A percentile compares a stretch with the other conserved stretches of the same genome.
Evolutionary conservation across 2,113 vertebrate species (phyloP).

Genomic region (Lampris megalopsis): DNA sequence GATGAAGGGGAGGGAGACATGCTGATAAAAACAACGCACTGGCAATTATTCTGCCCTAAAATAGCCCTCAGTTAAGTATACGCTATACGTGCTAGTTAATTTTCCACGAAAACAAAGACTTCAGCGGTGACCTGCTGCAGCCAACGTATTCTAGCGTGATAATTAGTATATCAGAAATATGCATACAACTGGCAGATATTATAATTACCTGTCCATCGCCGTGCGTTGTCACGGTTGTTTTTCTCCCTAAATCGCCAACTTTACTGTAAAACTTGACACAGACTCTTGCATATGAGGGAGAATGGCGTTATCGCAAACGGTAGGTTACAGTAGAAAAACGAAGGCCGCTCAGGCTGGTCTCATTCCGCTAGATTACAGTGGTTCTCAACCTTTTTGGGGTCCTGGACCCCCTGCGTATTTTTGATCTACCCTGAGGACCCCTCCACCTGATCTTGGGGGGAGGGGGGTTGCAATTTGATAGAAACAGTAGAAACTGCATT

Average conservation of each 20-base stretch:
- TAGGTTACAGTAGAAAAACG: neutral
- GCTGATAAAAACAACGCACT: slow-evolving; percentile 83
- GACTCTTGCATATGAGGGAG: neutral
- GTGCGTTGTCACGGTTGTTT: slow-evolving; percentile 59
- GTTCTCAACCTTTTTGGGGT: no score
- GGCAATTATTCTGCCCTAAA: slow-evolving; percentile 82
- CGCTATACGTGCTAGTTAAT: slow-evolving; percentile 75
- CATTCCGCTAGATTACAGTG: neutral
- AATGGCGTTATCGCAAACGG: slow-evolving; percentile 1
- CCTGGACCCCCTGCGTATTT: no score
- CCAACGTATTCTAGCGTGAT: slow-evolving; percentile 76
- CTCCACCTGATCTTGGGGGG: no score
- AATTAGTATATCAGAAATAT: slow-evolving; percentile 78
- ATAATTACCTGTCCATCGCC: slow-evolving; percentile 71
- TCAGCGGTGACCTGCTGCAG: slow-evolving; percentile 73
- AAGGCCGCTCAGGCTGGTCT: slow-evolving; percentile 4
- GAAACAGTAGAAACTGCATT: no score
- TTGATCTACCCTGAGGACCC: no score
- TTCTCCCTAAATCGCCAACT: slow-evolving; percentile 55
- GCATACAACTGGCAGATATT: slow-evolving; percentile 75
- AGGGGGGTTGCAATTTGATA: no score
- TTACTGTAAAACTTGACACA: slow-evolving; percentile 42
- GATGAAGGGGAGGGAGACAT: slow-evolving; percentile 78
- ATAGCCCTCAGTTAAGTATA: slow-evolving; percentile 80
- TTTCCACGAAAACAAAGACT: slow-evolving; percentile 81